Evolutionary conservation across 1,140 invertebrate species (phyloP).

Genomic region (Goniozus legneri): DNA sequence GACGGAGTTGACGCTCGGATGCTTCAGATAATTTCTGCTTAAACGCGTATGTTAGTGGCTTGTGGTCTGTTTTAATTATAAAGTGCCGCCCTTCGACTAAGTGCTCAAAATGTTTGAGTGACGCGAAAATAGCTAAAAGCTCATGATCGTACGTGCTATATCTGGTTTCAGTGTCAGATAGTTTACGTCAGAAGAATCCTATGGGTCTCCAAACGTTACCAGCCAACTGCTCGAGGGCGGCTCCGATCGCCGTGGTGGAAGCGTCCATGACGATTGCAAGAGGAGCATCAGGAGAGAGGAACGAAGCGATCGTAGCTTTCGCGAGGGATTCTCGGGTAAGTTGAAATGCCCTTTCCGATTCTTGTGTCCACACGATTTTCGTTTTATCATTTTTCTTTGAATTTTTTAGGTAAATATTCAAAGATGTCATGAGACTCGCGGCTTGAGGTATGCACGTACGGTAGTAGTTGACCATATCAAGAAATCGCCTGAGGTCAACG

Average conservation of each 20-base stretch:
- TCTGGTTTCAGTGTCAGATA: constrained; percentile 29
- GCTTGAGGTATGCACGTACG: constrained; percentile 10
- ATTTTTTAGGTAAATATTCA: constrained; percentile 3
- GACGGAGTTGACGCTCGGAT: too few relatives aligned
- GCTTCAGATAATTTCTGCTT: too few relatives aligned
- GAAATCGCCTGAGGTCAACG: neutral
- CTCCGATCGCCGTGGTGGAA: constrained; percentile 11
- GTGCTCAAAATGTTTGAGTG: too few relatives aligned
- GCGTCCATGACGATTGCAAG: neutral
- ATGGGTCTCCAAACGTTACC: constrained; percentile 16
- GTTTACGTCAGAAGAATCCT: too few relatives aligned
- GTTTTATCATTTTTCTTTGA: too few relatives aligned
- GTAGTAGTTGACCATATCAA: constrained; percentile 35
- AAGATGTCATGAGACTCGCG: constrained; percentile 21
- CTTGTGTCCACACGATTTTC: neutral
- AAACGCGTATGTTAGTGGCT: too few relatives aligned
- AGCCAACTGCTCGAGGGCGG: constrained; percentile 10
- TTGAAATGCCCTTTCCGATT: constrained; percentile 4
- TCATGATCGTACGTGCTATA: too few relatives aligned
- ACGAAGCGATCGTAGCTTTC: neutral
- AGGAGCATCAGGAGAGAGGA: neutral
- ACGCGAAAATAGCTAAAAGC: too few relatives aligned
- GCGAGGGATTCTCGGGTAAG: neutral
- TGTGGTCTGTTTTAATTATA: too few relatives aligned
- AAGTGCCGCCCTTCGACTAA: too few relatives aligned